Evolutionary conservation across 2,888 invertebrate genomes (phyloP).

Genomic region (Phytoseiulus persimilis): DNA sequence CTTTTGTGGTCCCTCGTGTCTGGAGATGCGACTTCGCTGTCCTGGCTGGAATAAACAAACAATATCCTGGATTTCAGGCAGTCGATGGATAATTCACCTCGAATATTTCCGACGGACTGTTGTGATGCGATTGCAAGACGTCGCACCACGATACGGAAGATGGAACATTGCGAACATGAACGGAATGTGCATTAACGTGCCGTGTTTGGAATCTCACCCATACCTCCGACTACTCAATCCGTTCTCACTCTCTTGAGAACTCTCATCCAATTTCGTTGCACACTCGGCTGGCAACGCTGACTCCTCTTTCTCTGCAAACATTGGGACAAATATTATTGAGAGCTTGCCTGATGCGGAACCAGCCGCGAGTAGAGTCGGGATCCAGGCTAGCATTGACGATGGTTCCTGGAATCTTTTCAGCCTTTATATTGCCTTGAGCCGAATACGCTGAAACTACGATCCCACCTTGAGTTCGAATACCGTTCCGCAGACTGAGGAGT

Average conservation of each 20-base stretch:
- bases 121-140: too few relatives aligned
- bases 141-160: too few relatives aligned
- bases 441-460: not conserved
- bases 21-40: not conserved
- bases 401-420: too few relatives aligned
- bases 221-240: constrained; percentile 8
- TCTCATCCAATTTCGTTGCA: not conserved
- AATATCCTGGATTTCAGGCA: too few relatives aligned
- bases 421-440: not conserved
- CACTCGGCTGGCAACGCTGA: not conserved
- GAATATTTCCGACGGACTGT: too few relatives aligned
- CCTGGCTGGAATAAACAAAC: not conserved
- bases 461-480: not conserved
- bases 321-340: not conserved
- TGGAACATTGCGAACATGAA: too few relatives aligned
- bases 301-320: constrained; percentile 21
- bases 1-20: not conserved
- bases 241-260: not conserved
- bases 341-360: too few relatives aligned
- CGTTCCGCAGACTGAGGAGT: constrained; percentile 14
- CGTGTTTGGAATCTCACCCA: not conserved
- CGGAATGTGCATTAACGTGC: too few relatives aligned
- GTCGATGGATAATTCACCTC: too few relatives aligned
- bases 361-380: too few relatives aligned
- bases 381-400: too few relatives aligned